phyloP scores from a whole-genome alignment of 2,113 vertebrate species.

The Rafetus swinhoei region DNA sequence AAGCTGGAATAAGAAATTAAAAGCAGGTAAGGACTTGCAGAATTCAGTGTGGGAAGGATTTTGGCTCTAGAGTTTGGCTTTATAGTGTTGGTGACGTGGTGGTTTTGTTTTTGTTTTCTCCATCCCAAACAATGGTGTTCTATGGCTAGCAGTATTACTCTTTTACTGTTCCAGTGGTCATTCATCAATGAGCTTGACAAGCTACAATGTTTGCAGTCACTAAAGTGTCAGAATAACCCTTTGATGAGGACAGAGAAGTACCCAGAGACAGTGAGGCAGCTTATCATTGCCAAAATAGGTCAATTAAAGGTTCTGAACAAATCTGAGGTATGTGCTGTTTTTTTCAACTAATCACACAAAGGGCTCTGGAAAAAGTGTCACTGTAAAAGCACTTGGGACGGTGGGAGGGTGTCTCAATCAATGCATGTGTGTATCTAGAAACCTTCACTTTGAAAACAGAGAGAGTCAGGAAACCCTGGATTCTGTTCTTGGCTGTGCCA shows the following conservation, averaged over 20 bases:
- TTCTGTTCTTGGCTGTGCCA: neutral
- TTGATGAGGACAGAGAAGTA: conserved; percentile 80
- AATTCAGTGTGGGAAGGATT: no score
- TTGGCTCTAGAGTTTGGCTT: no score
- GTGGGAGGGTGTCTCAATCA: neutral
- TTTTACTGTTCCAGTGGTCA: conserved; percentile 82
- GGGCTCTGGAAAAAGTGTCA: neutral
- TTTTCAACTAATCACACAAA: neutral
- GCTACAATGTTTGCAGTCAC: conserved; percentile 76
- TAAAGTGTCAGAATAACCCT: conserved; percentile 85
- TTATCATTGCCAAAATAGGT: conserved; percentile 88
- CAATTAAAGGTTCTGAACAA: conserved; percentile 83
- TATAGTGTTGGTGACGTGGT: no score
- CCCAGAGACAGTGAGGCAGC: conserved; percentile 79
- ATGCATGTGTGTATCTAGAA: neutral
- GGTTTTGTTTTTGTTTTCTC: no score
- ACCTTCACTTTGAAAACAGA: neutral
- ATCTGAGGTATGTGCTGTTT: conserved; percentile 72
- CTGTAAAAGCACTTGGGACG: neutral
- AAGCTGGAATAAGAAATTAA: no score
- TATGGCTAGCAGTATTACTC: no score
- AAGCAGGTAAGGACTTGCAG: no score
- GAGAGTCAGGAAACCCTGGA: neutral
- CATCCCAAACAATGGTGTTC: no score
- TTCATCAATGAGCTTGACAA: conserved; percentile 92